Base-by-base conservation (phyloP, 2,797 vertebrate species). In the Galagoides demidoff region DNA sequence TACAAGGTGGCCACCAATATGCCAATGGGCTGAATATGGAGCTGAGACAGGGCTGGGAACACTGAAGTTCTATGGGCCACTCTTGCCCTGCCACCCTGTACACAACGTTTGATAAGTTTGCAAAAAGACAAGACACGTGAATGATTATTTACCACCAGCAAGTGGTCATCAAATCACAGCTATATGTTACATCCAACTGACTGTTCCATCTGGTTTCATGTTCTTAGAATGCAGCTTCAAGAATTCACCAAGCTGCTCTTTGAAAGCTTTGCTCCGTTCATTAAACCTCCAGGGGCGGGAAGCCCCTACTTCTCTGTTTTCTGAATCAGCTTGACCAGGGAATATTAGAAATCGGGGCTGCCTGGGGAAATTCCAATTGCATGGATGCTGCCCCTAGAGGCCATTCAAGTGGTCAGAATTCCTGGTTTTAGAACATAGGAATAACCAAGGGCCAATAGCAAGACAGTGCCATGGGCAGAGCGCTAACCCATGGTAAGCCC, bases 201-300 rank as follows among this genome's bases (percentile, higher is more conserved):
- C 81, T 16, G 31, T 0, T 34, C 57, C 61, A 12, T n/a, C 37
- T 0, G 5, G 14, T 4, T 66, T 74, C 77, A 0, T 2, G 43
- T 45, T 31, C 57, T 16, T 6, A 37, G n/a, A n/a, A 19, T 1
- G 81, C 27, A 27, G 37, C 17, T 49, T 71, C 27, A 14, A 81
- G 31, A 45, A n/a, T 4, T 39, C 16, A 14, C 68, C 52, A 27
- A 0, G 0, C 34, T 16, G 70, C 9, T 43, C 9, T 59, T 20
- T 0, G 0, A 57, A 39, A 43, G 52, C 34, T 37, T 13, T 0
- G 52, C 3, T 19, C 45, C 0, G 0, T 31, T 9, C 0, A 0
- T 31, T 9, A 0, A 0, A 14, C 23, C 29, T 3, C 14, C 0
- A 0, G 82, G 61, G 13, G 12, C 61, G 0, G 27, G 57, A 49